Base-by-base conservation (phyloP, 1,140 invertebrate species). In the Drosophila novamexicana region DNA sequence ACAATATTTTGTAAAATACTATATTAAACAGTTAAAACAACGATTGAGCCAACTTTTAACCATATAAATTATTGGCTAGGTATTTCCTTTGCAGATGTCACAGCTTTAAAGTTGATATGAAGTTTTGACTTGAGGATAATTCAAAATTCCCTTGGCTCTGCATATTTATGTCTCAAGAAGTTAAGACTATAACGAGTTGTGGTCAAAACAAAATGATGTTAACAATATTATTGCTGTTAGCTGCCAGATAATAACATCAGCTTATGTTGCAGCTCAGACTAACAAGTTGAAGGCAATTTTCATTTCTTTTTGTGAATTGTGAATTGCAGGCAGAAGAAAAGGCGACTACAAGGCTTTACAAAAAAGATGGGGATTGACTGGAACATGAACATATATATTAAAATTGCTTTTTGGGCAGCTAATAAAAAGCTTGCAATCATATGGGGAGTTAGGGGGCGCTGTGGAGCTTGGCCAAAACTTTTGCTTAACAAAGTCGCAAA, bases 391-490 rank as follows among this genome's bases (percentile, higher is more conserved):
- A 12, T 29, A 49, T 18, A 84, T 77, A 88, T 89, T 83, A 73
- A 88, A 88, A 88, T 88, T 89, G 80, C 84, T 84, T 88, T 29
- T 88, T 58, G 84, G 84, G 80, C 61, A 71, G 80, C 77, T 89
- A 83, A 89, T 89, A 88, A 88, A 89, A 88, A 83, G 83, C 79
- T 63, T 83, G 83, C 83, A 88, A 86, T 88, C 79, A 86, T 82
- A 81, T 72, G 71, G 81, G 71, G 71, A 47, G 64, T 45, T 59
- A 9, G 45, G 45, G 56, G 36, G 9, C 18, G 9, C 10, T 8
- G 18, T 29, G 45, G 16, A 10, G 8, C 45, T 49, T 47, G 42
- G 37, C 56, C 37, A 59, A 79, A 88, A 77, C 63, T 88, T 85
- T 82, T 47, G 64, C 68, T 47, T 49, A 76, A 69, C 62, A 79